These are phyloP conservation scores for Apostichopus californicus DNA, from an alignment of 35 echinoderm and acorn worm species.

Conservation along the genomic window DNA sequence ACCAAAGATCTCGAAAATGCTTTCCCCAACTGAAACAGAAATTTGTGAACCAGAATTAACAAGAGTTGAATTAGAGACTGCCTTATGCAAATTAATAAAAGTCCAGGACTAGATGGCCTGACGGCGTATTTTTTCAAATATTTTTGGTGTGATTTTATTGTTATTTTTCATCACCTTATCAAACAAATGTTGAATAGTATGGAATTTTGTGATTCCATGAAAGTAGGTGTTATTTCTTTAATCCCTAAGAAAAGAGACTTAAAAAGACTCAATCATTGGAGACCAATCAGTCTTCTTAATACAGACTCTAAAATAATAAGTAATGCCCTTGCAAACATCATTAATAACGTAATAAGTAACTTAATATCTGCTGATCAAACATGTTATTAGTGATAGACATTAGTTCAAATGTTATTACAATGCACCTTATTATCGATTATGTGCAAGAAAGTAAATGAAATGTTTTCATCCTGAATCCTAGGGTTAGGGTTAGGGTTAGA, in stretches of 20 bases:
- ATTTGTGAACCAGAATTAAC: too few species aligned
- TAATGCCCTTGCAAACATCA: neutral
- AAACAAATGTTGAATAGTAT: neutral
- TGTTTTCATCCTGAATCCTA: too few species aligned
- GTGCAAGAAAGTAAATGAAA: too few species aligned
- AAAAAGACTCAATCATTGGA: conserved; percentile 27
- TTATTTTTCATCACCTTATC: conserved; percentile 1
- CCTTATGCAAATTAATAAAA: conserved; percentile 27
- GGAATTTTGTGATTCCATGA: conserved; percentile 39
- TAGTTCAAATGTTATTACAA: too few species aligned
- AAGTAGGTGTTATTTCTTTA: neutral
- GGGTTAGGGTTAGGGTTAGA: too few species aligned
- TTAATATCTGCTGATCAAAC: too few species aligned
- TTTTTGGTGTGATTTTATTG: conserved; percentile 25
- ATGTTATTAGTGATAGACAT: neutral
- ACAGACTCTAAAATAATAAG: conserved; percentile 42
- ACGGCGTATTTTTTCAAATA: neutral
- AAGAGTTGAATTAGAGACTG: neutral
- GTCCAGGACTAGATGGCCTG: conserved; percentile 48
- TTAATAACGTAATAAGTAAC: neutral
- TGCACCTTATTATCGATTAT: too few species aligned
- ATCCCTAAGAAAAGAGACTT: conserved; percentile 31
- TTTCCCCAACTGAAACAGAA: too few species aligned
- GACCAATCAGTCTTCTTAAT: conserved; percentile 54
- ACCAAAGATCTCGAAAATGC: too few species aligned